These are phyloP conservation scores for Tapera naevia DNA, from an alignment of 2,797 vertebrate genomes.

Conservation along the genomic window DNA sequence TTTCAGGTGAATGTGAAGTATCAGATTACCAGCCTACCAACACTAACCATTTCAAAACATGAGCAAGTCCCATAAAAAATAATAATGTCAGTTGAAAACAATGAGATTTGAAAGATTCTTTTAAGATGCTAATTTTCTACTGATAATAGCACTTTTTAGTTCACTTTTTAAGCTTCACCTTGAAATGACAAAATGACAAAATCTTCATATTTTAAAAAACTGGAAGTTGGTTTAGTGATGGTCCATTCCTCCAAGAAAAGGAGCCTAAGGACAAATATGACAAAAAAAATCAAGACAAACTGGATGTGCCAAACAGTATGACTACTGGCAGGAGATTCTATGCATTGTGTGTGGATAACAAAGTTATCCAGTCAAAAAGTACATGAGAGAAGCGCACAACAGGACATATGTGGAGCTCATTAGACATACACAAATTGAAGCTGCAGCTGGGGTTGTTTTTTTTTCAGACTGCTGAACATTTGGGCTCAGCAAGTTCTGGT, in stretches of 20 bases:
- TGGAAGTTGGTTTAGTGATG: background rate
- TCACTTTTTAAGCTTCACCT: background rate
- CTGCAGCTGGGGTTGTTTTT: background rate
- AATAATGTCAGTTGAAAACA: background rate
- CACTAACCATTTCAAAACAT: background rate
- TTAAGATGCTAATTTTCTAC: background rate
- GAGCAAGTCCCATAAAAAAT: background rate
- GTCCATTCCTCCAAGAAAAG: background rate
- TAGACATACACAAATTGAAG: background rate
- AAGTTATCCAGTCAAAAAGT: background rate
- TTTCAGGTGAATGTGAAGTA: background rate
- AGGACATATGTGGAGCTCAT: accelerated
- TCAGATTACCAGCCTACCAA: background rate
- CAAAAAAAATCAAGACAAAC: background rate
- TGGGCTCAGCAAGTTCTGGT: background rate
- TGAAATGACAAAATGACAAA: background rate
- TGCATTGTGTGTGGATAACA: no score
- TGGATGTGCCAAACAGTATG: background rate
- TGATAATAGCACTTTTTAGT: background rate
- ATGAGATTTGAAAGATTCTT: background rate
- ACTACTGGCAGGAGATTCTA: background rate
- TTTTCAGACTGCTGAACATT: background rate
- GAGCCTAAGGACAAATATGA: background rate
- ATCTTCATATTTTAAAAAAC: background rate
- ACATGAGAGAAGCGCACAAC: background rate